These are phyloP conservation scores for Megamerina dolium DNA, from an alignment of 2,888 invertebrate genomes.

Conservation along the genomic window DNA sequence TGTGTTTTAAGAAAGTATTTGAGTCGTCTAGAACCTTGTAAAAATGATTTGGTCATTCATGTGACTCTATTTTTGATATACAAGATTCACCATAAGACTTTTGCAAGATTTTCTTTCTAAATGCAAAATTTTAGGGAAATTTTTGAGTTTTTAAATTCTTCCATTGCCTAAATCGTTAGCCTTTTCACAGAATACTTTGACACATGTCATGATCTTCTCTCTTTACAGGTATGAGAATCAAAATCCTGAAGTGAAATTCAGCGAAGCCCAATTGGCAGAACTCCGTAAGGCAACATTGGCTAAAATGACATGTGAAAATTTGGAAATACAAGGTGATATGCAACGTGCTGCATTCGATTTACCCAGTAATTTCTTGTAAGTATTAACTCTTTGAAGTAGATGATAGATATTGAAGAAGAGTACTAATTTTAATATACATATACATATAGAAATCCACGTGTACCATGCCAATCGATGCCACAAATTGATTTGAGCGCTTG, in stretches of 20 bases:
- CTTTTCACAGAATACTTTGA: no score
- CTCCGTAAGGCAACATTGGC: constrained; percentile 79
- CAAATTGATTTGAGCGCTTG: constrained; percentile 75
- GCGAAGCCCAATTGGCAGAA: constrained; percentile 81
- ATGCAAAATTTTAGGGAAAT: no score
- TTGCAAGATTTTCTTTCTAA: no score
- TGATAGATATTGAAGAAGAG: not conserved
- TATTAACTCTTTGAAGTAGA: constrained; percentile 15
- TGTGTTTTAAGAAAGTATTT: no score
- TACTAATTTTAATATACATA: not conserved
- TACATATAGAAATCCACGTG: constrained; percentile 67
- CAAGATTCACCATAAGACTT: no score
- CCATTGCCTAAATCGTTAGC: no score
- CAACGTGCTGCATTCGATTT: constrained; percentile 86
- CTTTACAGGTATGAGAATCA: constrained; percentile 74
- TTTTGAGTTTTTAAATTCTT: no score
- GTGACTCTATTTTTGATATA: no score
- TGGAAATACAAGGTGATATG: constrained; percentile 77
- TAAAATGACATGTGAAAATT: constrained; percentile 83
- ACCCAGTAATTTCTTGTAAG: constrained; percentile 80
- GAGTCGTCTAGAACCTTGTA: not conserved
- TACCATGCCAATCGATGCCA: constrained; percentile 76
- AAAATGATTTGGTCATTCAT: not conserved
- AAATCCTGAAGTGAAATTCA: constrained; percentile 70
- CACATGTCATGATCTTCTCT: not conserved